Evolutionary conservation across 2,888 invertebrate species (phyloP).

Genomic region (Cryptocephalus primarius): DNA sequence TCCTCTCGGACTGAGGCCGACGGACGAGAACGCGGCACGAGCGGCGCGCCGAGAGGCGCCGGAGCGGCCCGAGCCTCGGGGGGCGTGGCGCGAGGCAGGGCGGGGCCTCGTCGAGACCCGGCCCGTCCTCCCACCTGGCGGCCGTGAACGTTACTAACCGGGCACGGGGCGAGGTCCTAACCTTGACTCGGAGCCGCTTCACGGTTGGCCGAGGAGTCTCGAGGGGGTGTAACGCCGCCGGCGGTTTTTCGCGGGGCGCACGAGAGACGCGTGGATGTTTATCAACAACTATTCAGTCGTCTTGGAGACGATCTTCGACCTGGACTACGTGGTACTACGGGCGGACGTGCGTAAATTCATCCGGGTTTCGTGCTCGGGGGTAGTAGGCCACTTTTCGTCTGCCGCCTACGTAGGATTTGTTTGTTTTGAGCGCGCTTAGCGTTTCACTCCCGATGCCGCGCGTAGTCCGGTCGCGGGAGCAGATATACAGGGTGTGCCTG

Average conservation of each 20-base stretch:
- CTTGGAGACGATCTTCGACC: too few species aligned
- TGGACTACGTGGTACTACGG: too few species aligned
- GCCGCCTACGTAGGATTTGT: too few species aligned
- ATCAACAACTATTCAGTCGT: too few species aligned
- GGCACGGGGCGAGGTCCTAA: slow-evolving; percentile 21
- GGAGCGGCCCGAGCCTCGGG: slow-evolving; percentile 24
- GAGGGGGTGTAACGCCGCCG: slow-evolving; percentile 22
- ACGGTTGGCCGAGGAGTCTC: slow-evolving; percentile 23
- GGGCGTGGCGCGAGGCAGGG: slow-evolving; percentile 22
- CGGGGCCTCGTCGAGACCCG: slow-evolving; percentile 5
- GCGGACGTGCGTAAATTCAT: too few species aligned
- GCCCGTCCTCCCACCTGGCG: slow-evolving; percentile 30
- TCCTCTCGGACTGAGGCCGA: slow-evolving; percentile 19
- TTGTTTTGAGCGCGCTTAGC: too few species aligned
- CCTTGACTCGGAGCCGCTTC: slow-evolving; percentile 30
- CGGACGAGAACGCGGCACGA: slow-evolving; percentile 23
- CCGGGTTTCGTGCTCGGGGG: too few species aligned
- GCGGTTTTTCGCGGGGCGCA: neutral
- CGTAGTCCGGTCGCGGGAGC: too few species aligned
- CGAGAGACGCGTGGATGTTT: neutral
- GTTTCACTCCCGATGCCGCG: too few species aligned
- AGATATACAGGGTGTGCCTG: too few species aligned
- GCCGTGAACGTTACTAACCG: slow-evolving; percentile 25
- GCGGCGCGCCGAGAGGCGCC: slow-evolving; percentile 26
- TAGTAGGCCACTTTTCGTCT: too few species aligned